Conservation (phyloP, 30 jellyfish, hydroid and myxozoan genomes). For the Aurelia aurita complex sp. Pacific region DNA sequence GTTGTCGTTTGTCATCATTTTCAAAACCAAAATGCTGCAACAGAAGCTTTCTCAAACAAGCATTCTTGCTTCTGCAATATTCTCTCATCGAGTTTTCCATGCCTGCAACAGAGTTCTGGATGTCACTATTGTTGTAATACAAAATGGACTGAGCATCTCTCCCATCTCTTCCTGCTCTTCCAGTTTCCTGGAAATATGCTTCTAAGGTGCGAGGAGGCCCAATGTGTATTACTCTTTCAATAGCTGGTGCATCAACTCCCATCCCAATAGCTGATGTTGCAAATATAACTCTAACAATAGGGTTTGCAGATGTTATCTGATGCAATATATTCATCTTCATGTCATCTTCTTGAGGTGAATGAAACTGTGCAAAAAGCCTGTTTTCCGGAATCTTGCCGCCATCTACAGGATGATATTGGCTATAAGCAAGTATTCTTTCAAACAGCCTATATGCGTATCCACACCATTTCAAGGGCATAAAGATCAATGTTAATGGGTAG, state of each 20-base stretch:
- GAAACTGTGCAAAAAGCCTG: conserved; percentile 5
- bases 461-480: conserved; percentile 1
- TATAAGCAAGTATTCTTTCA: neutral
- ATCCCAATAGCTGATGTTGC: too few relatives aligned
- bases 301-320: neutral
- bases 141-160: too few relatives aligned
- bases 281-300: too few relatives aligned
- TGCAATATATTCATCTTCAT: neutral
- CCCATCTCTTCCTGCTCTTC: too few relatives aligned
- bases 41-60: conserved; percentile 15
- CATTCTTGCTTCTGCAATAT: conserved; percentile 5
- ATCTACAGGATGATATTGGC: neutral
- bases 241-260: too few relatives aligned
- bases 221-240: too few relatives aligned
- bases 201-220: too few relatives aligned
- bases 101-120: neutral
- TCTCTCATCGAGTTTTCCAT: conserved; percentile 22
- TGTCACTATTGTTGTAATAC: neutral
- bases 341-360: neutral
- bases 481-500: neutral
- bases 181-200: too few relatives aligned
- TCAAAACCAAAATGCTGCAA: too few relatives aligned
- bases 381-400: neutral
- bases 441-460: conserved; percentile 5
- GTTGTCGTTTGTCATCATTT: too few relatives aligned